phyloP scores from a whole-genome alignment of 2,888 invertebrate species.

The Furcula furcula region DNA sequence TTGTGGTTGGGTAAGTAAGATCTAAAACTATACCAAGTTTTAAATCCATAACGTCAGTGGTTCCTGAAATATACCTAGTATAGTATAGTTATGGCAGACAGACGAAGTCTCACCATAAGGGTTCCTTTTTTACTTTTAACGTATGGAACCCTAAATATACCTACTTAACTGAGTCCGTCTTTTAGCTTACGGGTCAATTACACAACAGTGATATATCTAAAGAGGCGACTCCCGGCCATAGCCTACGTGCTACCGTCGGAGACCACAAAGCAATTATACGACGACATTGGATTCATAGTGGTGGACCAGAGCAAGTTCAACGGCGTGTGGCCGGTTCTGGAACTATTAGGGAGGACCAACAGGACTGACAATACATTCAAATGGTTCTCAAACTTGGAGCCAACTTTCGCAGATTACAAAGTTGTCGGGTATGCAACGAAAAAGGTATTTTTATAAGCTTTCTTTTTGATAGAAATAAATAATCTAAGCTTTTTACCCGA shows the following conservation, averaged over 20 bases:
- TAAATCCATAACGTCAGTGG: too few species aligned
- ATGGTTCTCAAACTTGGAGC: constrained; percentile 42
- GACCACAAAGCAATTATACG: constrained; percentile 43
- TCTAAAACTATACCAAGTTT: too few species aligned
- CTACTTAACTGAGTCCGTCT: too few species aligned
- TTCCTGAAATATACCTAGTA: too few species aligned
- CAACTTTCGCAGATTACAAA: constrained; percentile 25
- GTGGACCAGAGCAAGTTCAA: constrained; percentile 19
- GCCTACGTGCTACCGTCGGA: constrained; percentile 49
- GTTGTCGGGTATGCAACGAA: constrained; percentile 49
- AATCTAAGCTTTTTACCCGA: too few species aligned
- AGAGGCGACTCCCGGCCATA: constrained; percentile 20
- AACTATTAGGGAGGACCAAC: constrained; percentile 26
- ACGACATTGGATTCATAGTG: constrained; percentile 59
- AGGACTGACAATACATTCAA: constrained; percentile 44
- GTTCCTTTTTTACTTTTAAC: too few species aligned
- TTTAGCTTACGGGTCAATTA: constrained; percentile 50
- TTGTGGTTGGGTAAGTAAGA: too few species aligned
- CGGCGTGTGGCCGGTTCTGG: constrained; percentile 32
- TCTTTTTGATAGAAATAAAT: too few species aligned
- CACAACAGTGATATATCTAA: constrained; percentile 43
- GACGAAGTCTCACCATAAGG: too few species aligned
- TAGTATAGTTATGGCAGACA: too few species aligned
- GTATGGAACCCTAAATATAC: too few species aligned
- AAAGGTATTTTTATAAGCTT: too few species aligned